Evolutionary conservation across 2,113 vertebrate genomes (phyloP), one percentile per base, ranked within the genome.

Genomic region (Helogale parvula): DNA sequence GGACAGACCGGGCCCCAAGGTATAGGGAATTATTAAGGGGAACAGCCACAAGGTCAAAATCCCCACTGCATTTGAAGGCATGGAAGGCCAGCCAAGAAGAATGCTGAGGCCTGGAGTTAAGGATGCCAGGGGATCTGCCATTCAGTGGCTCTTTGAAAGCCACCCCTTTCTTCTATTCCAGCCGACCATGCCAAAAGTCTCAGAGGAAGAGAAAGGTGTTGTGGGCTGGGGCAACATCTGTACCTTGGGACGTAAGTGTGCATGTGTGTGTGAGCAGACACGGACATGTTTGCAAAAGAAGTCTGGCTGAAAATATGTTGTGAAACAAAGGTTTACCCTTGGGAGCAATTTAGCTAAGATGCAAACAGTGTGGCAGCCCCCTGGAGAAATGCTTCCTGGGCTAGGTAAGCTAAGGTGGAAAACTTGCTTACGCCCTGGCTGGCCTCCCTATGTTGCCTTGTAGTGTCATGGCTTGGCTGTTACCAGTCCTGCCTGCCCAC

Each of bases 251-350:
- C 23, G 5, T 3, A 33, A 1, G 45, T 83, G 60, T 77, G 68
- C 0, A 3, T 92, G 81, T 92, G 17, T 17, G 38, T 14, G 47
- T 47, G 41, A 13, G 33, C 38, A 38, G 65, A 84, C 80, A 68
- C 0, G 8, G 96, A 97, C 89, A 87, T 38, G 54, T 85, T 94
- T 96, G 88, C 95, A 88, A 83, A 65, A 96, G 96, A 96, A 66
- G 90, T 83, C 88, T 88, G 72, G 45, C 93, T 97, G 84, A 95
- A 98, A 97, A 97, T 52, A 50, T 85, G 95, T 98, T 97, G 93
- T 97, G 97, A 94, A 94, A 85, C 29, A 14, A 3, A 77, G 92
- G 14, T 27, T 82, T 80, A 72, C 27, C 68, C 38, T 0, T 69
- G 98, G 97, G 97, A 98, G 77, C 96, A 95, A 84, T 7, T 97